Evolutionary conservation across 2,888 invertebrate species (phyloP), one percentile per base, ranked within the genome.

Genomic region (Athalia circularis): DNA sequence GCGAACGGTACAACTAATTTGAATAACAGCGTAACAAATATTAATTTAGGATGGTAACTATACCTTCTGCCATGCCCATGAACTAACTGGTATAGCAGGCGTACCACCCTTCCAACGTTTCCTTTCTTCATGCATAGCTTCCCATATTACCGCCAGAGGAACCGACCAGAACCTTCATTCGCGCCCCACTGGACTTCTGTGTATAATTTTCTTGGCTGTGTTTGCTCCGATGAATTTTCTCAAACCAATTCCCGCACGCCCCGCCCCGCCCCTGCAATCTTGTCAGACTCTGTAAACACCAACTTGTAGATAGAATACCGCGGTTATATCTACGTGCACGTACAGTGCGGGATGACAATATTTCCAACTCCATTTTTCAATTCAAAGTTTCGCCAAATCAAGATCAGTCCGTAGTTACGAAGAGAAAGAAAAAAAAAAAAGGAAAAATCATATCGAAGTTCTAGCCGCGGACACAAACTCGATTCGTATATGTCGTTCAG

Each of bases 1-100:
- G 59, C 50, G 6, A 54, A 43, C 65, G 47, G 64, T 52, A 43
- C 62, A 75, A 81, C 80, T 82, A 85, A 87, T 87, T 87, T 85
- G 84, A 85, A 85, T 87, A 86, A 85, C 85, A 84, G 84, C 81
- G 81, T 84, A 83, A 85, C 86, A 84, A 86, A 86, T 86, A 87
- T 84, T 84, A 86, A 84, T 86, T 85, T 82, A 78, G 79, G 78
- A 29, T 29, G 29, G 29, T 29, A 29, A 29, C 29, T 29, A 29
- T 48, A 45, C 11, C 47, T n/a, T 47, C 29, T 67, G 13, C 67
- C 67, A 13, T 47, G 8, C 4, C 67, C 5, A 8, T 48, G n/a
- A 29, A 29, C 47, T 13, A 47, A 47, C 43, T 29, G 47, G 7
- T 45, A 45, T 29, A 29, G 29, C 2, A 29, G 29, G 29, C 29